These are phyloP conservation scores for Zelleria hepariella DNA, from an alignment of 2,888 invertebrate genomes.

Conservation along the genomic window DNA sequence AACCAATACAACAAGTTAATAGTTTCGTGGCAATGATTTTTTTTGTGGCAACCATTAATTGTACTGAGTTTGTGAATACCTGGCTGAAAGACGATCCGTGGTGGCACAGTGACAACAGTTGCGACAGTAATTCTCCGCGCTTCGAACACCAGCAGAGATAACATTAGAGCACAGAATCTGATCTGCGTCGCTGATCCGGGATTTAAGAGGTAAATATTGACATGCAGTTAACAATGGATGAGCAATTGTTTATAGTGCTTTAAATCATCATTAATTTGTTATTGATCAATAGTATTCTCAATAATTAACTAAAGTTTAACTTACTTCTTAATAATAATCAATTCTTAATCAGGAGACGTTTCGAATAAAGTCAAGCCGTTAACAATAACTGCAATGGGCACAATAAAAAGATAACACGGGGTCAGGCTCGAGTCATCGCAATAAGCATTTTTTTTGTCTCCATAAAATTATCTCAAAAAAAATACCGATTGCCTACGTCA, in stretches of 20 bases:
- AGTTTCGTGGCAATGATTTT: slow-evolving; percentile 64
- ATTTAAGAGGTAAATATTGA: slow-evolving; percentile 1
- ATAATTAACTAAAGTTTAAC: neutral
- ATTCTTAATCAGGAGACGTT: neutral
- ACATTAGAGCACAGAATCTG: slow-evolving; percentile 18
- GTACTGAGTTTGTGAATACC: slow-evolving; percentile 41
- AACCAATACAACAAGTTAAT: slow-evolving; percentile 48
- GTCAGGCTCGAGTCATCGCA: neutral
- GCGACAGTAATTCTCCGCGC: slow-evolving; percentile 60
- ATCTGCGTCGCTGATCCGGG: neutral
- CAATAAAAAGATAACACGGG: neutral
- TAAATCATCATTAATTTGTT: neutral
- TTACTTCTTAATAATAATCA: neutral
- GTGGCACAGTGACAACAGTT: slow-evolving; percentile 69
- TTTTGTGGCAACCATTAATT: slow-evolving; percentile 59
- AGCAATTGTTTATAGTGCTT: neutral
- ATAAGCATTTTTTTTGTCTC: neutral
- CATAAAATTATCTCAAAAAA: neutral
- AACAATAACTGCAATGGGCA: neutral
- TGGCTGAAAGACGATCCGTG: slow-evolving; percentile 56
- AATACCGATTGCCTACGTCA: neutral
- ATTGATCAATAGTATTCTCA: neutral
- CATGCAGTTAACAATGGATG: neutral
- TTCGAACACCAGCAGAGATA: slow-evolving; percentile 65
- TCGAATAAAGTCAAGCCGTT: neutral